A percentile compares a stretch with the other conserved stretches of the same genome.
Evolutionary conservation across 2,113 vertebrate genomes (phyloP).

Genomic region (Brevimyrus niger): DNA sequence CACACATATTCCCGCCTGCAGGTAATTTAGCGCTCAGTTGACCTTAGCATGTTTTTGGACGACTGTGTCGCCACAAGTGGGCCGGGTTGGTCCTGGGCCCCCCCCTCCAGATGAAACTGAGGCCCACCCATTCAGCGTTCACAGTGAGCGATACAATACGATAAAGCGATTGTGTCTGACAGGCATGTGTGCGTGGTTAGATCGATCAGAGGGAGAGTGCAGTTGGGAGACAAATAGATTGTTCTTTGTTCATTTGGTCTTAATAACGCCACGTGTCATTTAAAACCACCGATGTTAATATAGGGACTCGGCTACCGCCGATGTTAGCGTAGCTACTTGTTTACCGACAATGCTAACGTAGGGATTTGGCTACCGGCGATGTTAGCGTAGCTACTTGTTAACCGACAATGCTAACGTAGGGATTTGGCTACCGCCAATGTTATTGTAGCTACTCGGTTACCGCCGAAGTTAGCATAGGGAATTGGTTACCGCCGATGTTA

Average conservation of each 20-base stretch:
- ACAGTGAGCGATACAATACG: background rate
- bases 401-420: background rate
- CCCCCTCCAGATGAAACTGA: background rate
- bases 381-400: background rate
- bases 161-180: background rate
- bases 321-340: background rate
- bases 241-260: background rate
- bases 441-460: background rate
- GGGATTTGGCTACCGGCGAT: background rate
- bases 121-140: background rate
- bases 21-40: background rate
- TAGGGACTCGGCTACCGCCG: background rate
- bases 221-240: background rate
- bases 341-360: background rate
- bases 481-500: background rate
- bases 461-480: background rate
- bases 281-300: background rate
- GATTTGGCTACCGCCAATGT: background rate
- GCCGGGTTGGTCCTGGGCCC: no score
- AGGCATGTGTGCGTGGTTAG: background rate
- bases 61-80: no score
- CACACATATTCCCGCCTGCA: background rate
- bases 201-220: background rate
- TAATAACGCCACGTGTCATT: background rate
- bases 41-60: background rate